A percentile compares a stretch with the other conserved stretches of the same genome.
phyloP scores from a whole-genome alignment of 2,797 vertebrate genomes.

The Rhynchonycteris naso region DNA sequence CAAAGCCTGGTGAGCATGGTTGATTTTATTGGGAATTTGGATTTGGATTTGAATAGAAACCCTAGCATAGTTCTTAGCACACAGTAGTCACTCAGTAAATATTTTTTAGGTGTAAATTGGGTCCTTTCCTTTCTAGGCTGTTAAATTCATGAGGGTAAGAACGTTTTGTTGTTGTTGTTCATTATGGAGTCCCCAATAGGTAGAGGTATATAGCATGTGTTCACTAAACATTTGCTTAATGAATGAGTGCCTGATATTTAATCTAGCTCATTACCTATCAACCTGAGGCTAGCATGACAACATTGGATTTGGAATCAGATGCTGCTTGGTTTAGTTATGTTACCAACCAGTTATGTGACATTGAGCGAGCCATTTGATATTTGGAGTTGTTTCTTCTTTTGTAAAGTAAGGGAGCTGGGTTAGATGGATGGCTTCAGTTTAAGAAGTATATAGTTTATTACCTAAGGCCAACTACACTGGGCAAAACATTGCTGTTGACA shows the following conservation, averaged over 20 bases:
- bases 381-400: constrained; percentile 35
- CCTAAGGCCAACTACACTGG: neutral
- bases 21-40: neutral
- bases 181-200: neutral
- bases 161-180: neutral
- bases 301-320: neutral
- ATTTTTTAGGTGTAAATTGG: neutral
- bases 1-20: neutral
- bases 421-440: neutral
- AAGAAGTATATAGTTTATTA: constrained; percentile 15
- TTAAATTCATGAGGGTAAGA: neutral
- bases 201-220: neutral
- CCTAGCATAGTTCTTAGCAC: neutral
- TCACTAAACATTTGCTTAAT: neutral
- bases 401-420: neutral
- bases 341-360: neutral
- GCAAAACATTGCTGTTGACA: neutral
- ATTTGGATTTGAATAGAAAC: constrained; percentile 48
- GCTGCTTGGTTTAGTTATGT: neutral
- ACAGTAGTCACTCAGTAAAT: neutral
- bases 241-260: neutral
- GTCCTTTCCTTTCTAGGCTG: neutral
- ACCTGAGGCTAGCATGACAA: neutral
- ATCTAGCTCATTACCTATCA: neutral
- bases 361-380: neutral